Evolutionary conservation across 2,113 vertebrate genomes (phyloP), one percentile per base, ranked within the genome.

Genomic region (Scomber colias): DNA sequence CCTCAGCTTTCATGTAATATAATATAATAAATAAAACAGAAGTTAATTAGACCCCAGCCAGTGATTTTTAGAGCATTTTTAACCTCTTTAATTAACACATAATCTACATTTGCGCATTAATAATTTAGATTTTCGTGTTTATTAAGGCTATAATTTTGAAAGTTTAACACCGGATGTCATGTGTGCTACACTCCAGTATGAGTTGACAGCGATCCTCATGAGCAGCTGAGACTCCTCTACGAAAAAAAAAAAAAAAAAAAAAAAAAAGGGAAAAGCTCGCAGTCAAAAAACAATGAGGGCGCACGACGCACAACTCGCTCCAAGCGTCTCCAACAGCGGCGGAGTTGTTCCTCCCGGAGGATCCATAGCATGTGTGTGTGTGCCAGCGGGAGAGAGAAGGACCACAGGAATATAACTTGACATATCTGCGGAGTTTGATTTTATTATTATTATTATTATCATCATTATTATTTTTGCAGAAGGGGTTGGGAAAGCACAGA

Each of bases 241-340:
- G 50, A n/a, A 35, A 76, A 57, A 48, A 50, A 81, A 55, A 49
- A 75, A 71, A 27, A 77, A 57, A n/a, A 31, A 71, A 59, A 15
- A 70, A 70, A 75, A 27, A 77, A 71, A 35, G 5, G 13, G 44
- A 71, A 59, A 77, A 67, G 17, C 81, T 81, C 67, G 40, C 81
- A 78, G 79, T 80, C 46, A 40, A 5, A 69, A 81, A 82, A 90
- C 85, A 80, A 92, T 92, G 89, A 90, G 71, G 44, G 84, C 87
- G 87, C 91, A 54, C 85, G 82, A 89, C 91, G 80, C 91, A 70
- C 84, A 83, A 73, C 81, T 77, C 75, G 71, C 79, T 84, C 85
- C 84, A 44, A 77, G 81, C 79, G 21, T 81, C 82, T 90, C 71
- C 90, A 45, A 4, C 72, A 65, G 79, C 81, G 31, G 77, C 83